Base-by-base conservation (phyloP, 2,888 invertebrate genomes). In the Orchesella flavescens region DNA sequence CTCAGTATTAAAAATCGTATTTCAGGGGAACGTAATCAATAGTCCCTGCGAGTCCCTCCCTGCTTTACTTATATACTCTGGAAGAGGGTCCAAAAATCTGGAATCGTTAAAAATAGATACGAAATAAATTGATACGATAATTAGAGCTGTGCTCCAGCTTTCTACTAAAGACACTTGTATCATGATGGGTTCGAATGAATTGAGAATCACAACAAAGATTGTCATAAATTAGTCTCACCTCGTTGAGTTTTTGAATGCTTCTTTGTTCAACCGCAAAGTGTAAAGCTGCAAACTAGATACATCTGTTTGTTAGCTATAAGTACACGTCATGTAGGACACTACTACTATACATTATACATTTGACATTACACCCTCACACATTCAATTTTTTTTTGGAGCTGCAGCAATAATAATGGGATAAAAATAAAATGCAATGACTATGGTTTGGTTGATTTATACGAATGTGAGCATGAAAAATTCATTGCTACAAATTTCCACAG, bases 211-310 rank as follows among this genome's bases (percentile, higher is more conserved):
- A n/a, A 43, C 59, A 12, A 43, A 73, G 73, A 21, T 55, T 55
- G 55, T 71, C 69, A 21, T 75, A 75, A 79, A 86, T 86, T 86
- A 77, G 85, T 86, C 63, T 82, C 85, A 86, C 84, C 85, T 86
- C 85, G 85, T 86, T 86, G 83, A 85, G 44, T 66, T 61, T 53
- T 82, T 19, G 61, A 74, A 24, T 15, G 65, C 66, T n/a, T 43
- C 53, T 44, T 19, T 19, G 24, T 21, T 17, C 74, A 49, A 49
- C 49, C 12, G 12, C n/a, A 49, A 49, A 49, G n/a, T 12, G 15
- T 15, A 49, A 49, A 49, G 49, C n/a, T 12, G 49, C 15, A 49
- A 15, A 15, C 49, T 49, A n/a, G 12, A 49, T 15, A 49, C 12
- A n/a, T 49, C 12, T n/a, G 12, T 49, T 15, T 49, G 49, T 15